Conservation (phyloP, 2,113 vertebrate species). For the Rhabdornis inornatus region DNA sequence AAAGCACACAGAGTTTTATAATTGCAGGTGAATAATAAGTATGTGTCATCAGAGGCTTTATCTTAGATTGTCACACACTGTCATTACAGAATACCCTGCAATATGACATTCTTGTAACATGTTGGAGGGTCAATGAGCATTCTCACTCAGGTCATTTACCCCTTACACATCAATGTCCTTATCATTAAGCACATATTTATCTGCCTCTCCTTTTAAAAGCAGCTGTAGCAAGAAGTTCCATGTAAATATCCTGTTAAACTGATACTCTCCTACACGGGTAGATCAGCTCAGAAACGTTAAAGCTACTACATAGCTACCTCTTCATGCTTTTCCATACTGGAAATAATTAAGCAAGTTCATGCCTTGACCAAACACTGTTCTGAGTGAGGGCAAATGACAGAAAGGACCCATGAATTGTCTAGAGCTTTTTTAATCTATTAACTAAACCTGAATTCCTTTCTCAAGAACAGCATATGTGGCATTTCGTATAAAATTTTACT, state of each 20-base stretch:
- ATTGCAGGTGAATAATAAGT: conserved; percentile 2
- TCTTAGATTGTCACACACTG: neutral
- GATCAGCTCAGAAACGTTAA: neutral
- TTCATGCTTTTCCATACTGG: neutral
- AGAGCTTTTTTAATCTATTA: neutral
- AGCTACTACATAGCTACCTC: neutral
- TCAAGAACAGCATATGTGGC: neutral
- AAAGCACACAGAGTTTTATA: neutral
- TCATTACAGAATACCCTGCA: neutral
- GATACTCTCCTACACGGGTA: neutral
- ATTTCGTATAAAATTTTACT: neutral
- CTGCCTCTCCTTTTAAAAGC: neutral
- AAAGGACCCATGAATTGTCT: neutral
- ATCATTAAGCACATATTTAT: neutral
- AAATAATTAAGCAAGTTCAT: neutral
- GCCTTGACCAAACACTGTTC: neutral
- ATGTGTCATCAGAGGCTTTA: neutral
- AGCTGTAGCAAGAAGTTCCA: neutral
- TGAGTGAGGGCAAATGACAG: neutral
- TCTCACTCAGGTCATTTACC: neutral
- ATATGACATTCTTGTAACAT: neutral
- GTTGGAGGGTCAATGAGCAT: neutral
- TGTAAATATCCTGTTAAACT: neutral
- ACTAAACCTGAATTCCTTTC: neutral
- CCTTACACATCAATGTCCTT: neutral